Evolutionary conservation across 2,797 vertebrate genomes (phyloP), one percentile per base, ranked within the genome.

Genomic region (Sus cebifrons): DNA sequence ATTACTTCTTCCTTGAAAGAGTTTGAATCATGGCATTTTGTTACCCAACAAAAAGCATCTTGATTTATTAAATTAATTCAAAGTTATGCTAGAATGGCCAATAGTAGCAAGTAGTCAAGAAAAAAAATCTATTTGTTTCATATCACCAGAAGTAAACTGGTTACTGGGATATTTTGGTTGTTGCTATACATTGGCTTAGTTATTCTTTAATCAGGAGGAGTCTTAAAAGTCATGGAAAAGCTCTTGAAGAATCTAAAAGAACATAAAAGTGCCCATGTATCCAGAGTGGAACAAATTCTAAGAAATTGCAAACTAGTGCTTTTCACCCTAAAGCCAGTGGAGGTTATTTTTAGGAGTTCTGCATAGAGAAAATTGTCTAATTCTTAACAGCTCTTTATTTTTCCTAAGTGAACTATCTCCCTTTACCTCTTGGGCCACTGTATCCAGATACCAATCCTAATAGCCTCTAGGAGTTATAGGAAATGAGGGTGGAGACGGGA

Each of bases 201-300:
- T 93, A 89, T 14, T 77, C 40, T 20, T 77, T 96, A 68, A 75
- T n/a, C 68, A 2, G n/a, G 71, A 91, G 49, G 14, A 78, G 77
- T 84, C 71, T 36, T 86, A 58, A 75, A 95, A 71, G 85, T 77
- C 58, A 78, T 5, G 49, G 29, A 71, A 89, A 89, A 78, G 23
- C 11, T 67, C n/a, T 44, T 77, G 20, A 70, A 68, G 29, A 75
- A 70, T 74, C 15, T 17, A 25, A 64, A 71, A 44, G 23, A 74
- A 67, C 49, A 54, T 23, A 67, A 25, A 93, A 77, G 7, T 82
- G 81, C 13, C 18, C 12, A 7, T 13, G 10, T 52, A 5, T 71
- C 78, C 75, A 49, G 68, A n/a, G 40, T 68, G 15, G 16, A 65
- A 77, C 25, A 86, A 25, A 78, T 52, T 56, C 17, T 58, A 27